Conservation (phyloP, 1,140 invertebrate genomes). For the Tribolium madens region DNA sequence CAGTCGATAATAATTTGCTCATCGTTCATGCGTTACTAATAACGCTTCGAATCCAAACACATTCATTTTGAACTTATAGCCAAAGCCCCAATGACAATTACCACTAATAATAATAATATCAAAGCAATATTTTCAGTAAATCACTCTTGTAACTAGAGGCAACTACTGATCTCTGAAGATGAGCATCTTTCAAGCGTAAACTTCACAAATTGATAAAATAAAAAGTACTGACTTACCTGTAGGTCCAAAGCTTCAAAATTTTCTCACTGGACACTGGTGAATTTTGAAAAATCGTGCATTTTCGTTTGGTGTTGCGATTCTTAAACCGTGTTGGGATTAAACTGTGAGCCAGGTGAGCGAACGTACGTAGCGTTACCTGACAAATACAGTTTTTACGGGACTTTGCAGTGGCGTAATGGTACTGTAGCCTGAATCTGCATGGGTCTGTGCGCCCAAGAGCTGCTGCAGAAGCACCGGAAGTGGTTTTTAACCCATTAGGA, state of each 20-base stretch:
- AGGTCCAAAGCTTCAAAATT: background rate
- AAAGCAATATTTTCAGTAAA: background rate
- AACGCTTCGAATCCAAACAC: background rate
- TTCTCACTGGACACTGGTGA: slow-evolving; percentile 13
- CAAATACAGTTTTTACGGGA: slow-evolving; percentile 55
- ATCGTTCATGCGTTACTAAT: slow-evolving; percentile 27
- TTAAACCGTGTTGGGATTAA: slow-evolving; percentile 25
- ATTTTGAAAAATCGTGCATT: background rate
- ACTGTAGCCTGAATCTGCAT: slow-evolving; percentile 33
- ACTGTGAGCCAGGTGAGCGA: slow-evolving; percentile 50
- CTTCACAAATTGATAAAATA: background rate
- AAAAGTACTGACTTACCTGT: background rate
- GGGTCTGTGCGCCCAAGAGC: slow-evolving; percentile 20
- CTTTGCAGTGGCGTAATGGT: slow-evolving; percentile 39
- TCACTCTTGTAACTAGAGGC: background rate
- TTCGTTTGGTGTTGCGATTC: slow-evolving; percentile 14
- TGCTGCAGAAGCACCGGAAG: slow-evolving; percentile 1
- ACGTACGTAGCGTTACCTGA: slow-evolving; percentile 52
- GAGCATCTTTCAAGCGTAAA: background rate
- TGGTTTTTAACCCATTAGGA: background rate
- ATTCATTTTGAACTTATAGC: background rate
- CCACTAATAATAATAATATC: background rate
- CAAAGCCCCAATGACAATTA: background rate
- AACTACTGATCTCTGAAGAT: background rate
- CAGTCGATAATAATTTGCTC: background rate